These are phyloP conservation scores for Agrotis puta DNA, from an alignment of 2,888 invertebrate species.

Conservation along the genomic window DNA sequence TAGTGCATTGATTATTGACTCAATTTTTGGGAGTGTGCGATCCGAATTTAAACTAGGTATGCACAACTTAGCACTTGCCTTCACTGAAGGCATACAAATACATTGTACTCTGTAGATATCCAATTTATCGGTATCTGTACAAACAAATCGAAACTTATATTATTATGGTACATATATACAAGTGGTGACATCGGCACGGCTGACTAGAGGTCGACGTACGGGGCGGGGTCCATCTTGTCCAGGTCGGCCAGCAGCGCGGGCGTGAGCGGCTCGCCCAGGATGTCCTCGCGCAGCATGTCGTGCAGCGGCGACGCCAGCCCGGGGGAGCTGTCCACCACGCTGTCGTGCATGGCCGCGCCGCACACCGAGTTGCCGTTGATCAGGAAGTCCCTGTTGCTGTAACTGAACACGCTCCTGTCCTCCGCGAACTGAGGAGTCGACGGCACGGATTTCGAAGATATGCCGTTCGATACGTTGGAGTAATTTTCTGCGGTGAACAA, in stretches of 20 bases:
- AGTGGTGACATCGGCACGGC: slow-evolving; percentile 69
- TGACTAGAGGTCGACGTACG: slow-evolving; percentile 89
- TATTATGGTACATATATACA: slow-evolving; percentile 77
- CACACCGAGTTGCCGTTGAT: slow-evolving; percentile 92
- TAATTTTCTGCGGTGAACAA: slow-evolving; percentile 80
- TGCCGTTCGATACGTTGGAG: slow-evolving; percentile 84
- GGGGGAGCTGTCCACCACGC: slow-evolving; percentile 78
- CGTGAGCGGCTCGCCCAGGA: slow-evolving; percentile 80
- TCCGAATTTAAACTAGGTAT: slow-evolving; percentile 75
- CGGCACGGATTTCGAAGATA: slow-evolving; percentile 94
- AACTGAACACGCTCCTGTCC: slow-evolving; percentile 90
- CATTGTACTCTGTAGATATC: slow-evolving; percentile 86
- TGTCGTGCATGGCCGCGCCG: slow-evolving; percentile 75
- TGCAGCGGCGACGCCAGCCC: slow-evolving; percentile 82
- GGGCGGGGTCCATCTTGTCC: slow-evolving; percentile 86
- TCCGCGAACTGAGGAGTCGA: slow-evolving; percentile 92
- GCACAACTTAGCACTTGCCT: slow-evolving; percentile 80
- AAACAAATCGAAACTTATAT: slow-evolving; percentile 78
- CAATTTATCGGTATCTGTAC: slow-evolving; percentile 82
- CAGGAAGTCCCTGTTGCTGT: slow-evolving; percentile 91
- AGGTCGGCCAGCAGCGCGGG: slow-evolving; percentile 87
- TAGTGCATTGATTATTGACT: slow-evolving; percentile 85
- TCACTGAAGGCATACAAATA: slow-evolving; percentile 88
- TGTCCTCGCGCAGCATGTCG: slow-evolving; percentile 86
- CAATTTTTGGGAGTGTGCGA: slow-evolving; percentile 85